phyloP scores from a whole-genome alignment of 2,888 invertebrate genomes.

The Mesorhabditis spiculigera region DNA sequence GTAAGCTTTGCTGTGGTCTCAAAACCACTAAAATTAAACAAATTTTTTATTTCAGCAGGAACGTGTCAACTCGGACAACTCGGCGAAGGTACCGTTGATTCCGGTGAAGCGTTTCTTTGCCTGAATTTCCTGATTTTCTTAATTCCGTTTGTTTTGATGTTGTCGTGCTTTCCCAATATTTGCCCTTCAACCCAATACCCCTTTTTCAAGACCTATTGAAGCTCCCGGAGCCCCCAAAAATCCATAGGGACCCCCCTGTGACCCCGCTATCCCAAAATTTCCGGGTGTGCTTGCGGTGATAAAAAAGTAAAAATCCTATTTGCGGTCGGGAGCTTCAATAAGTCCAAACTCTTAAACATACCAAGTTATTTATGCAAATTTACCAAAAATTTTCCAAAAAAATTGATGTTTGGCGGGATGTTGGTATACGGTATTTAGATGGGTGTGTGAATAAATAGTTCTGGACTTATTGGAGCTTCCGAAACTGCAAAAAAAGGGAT shows the following conservation, averaged over 20 bases:
- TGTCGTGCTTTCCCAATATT: not conserved
- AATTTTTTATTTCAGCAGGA: too few relatives aligned
- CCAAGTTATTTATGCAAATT: too few relatives aligned
- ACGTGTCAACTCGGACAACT: too few relatives aligned
- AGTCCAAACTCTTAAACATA: not conserved
- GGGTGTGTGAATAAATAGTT: not conserved
- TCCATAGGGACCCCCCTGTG: not conserved
- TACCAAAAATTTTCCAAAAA: too few relatives aligned
- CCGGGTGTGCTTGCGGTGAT: too few relatives aligned
- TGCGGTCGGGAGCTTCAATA: not conserved
- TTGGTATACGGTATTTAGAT: not conserved
- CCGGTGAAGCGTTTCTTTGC: conserved; percentile 5
- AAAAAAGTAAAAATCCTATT: too few relatives aligned
- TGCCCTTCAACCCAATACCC: too few relatives aligned
- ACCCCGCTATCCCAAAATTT: not conserved
- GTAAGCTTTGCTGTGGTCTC: too few relatives aligned
- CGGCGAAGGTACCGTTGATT: not conserved
- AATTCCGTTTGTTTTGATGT: not conserved
- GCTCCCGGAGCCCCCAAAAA: not conserved
- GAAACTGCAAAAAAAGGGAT: too few relatives aligned
- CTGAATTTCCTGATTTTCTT: not conserved
- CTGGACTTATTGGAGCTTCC: conserved; percentile 3
- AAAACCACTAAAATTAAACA: too few relatives aligned
- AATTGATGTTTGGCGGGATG: not conserved
- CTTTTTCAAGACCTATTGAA: not conserved